phyloP scores from a whole-genome alignment of 2,113 vertebrate species.

The Varanus komodoensis region DNA sequence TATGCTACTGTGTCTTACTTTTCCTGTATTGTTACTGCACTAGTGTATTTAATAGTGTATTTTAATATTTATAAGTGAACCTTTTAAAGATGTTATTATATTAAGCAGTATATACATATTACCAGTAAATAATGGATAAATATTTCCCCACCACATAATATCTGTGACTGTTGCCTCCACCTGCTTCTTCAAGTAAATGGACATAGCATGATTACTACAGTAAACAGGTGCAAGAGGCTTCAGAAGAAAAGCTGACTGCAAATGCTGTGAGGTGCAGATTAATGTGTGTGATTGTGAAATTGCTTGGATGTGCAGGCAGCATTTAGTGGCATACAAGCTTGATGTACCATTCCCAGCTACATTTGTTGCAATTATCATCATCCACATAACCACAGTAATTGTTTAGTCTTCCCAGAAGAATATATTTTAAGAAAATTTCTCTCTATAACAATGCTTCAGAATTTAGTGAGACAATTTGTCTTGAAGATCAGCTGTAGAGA shows the following conservation, averaged over 20 bases:
- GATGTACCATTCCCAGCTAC: neutral
- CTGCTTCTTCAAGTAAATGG: neutral
- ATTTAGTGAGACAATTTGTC: slow-evolving; percentile 3
- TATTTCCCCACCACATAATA: too few relatives aligned
- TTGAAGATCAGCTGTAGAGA: slow-evolving; percentile 2
- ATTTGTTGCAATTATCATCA: slow-evolving; percentile 13
- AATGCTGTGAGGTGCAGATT: neutral
- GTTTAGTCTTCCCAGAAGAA: neutral
- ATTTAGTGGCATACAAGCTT: neutral
- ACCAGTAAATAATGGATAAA: too few relatives aligned
- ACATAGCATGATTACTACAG: neutral
- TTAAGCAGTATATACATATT: too few relatives aligned
- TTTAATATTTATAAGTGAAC: too few relatives aligned
- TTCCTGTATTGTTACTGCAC: too few relatives aligned
- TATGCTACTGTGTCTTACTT: too few relatives aligned
- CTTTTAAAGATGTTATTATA: too few relatives aligned
- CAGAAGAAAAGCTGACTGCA: neutral
- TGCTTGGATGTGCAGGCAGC: neutral
- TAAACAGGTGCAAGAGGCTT: neutral
- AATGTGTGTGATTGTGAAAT: neutral
- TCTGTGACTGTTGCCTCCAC: neutral
- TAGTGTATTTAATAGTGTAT: too few relatives aligned
- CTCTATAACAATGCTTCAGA: neutral
- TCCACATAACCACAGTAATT: neutral
- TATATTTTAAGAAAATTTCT: neutral